A percentile compares a stretch with the other conserved stretches of the same genome.
phyloP scores from a whole-genome alignment of 2,113 vertebrate species.

The Pseudopodoces humilis region DNA sequence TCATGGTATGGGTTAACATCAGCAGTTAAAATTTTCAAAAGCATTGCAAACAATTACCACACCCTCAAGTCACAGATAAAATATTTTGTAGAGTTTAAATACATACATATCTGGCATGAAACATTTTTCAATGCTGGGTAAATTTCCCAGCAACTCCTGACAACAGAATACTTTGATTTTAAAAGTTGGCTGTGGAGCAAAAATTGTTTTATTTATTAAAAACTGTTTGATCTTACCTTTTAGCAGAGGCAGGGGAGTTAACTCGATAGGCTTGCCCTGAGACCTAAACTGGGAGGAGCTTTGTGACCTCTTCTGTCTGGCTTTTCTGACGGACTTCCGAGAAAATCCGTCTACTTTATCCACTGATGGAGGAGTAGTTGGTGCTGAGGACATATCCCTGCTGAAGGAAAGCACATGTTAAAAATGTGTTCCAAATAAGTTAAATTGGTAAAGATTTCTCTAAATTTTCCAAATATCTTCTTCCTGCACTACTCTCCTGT shows the following conservation, averaged over 20 bases:
- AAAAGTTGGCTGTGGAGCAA: background rate
- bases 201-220: background rate
- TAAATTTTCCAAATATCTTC: background rate
- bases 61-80: constrained; percentile 29
- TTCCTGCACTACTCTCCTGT: background rate
- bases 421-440: background rate
- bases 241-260: constrained; percentile 96
- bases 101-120: background rate
- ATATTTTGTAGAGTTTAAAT: constrained; percentile 3
- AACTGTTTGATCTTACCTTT: constrained; percentile 87
- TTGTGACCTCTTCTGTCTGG: constrained; percentile 99
- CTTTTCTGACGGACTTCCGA: constrained; percentile 99
- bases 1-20: background rate
- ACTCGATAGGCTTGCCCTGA: constrained; percentile 99
- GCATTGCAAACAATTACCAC: constrained; percentile 41
- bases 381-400: constrained; percentile 99
- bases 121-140: background rate
- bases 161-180: background rate
- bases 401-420: constrained; percentile 68
- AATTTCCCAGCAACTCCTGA: background rate
- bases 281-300: constrained; percentile 99
- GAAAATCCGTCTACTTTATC: constrained; percentile 99
- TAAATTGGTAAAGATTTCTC: background rate
- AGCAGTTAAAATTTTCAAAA: background rate
- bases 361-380: constrained; percentile 98